phyloP scores from a whole-genome alignment of 2,113 vertebrate genomes.

The Tympanuchus pallidicinctus region DNA sequence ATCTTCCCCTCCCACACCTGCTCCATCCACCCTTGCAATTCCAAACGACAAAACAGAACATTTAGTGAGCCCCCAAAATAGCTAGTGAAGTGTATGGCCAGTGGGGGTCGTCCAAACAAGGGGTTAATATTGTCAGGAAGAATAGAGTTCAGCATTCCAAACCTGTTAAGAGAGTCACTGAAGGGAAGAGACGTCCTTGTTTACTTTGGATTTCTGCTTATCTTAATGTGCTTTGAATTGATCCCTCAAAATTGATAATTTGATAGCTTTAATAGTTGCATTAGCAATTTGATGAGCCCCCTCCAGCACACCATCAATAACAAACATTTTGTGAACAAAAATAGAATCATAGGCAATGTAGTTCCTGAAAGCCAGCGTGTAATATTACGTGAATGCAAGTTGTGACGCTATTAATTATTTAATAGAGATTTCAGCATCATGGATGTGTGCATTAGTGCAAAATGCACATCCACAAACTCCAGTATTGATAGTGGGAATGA shows the following conservation, averaged over 20 bases:
- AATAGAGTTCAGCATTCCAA: slow-evolving; percentile 16
- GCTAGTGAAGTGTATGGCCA: background rate
- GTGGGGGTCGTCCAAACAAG: background rate
- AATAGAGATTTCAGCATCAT: background rate
- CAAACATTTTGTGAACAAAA: slow-evolving; percentile 31
- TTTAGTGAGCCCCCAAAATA: background rate
- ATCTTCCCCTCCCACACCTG: background rate
- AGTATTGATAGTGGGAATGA: background rate
- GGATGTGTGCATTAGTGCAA: background rate
- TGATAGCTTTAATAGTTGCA: slow-evolving; percentile 63
- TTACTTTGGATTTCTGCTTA: slow-evolving; percentile 53
- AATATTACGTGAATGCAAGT: background rate
- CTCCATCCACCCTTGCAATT: background rate
- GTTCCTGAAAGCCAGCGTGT: slow-evolving; percentile 32
- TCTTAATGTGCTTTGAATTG: slow-evolving; percentile 38
- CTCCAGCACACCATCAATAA: background rate
- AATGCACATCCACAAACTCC: background rate
- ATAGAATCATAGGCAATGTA: slow-evolving; percentile 25
- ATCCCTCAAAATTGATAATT: slow-evolving; percentile 52
- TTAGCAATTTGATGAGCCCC: slow-evolving; percentile 55
- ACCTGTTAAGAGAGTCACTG: background rate
- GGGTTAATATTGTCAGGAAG: background rate
- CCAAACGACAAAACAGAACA: background rate
- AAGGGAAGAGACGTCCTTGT: slow-evolving; percentile 27
- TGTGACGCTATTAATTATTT: slow-evolving; percentile 9